phyloP scores from a whole-genome alignment of 2,888 invertebrate species.

The Galeruca laticollis region DNA sequence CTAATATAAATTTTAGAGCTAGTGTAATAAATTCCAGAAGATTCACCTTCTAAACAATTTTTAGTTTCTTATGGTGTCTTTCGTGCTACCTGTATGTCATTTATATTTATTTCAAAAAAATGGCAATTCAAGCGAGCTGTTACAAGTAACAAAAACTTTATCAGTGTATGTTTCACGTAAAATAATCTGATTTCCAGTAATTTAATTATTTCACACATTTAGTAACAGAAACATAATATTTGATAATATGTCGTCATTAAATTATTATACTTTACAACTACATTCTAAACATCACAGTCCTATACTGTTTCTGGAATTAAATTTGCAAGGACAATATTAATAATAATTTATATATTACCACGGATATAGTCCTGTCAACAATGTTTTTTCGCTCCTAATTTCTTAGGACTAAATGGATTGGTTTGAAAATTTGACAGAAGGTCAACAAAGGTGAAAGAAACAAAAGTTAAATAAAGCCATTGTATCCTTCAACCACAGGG shows the following conservation, averaged over 20 bases:
- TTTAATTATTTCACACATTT: background rate
- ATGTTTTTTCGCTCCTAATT: no score
- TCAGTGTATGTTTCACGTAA: background rate
- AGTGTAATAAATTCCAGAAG: background rate
- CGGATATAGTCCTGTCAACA: no score
- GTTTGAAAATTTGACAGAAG: no score
- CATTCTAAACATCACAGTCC: slow-evolving; percentile 40
- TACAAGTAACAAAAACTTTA: background rate
- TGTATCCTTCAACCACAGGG: no score
- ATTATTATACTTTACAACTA: slow-evolving; percentile 3
- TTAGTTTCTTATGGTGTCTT: background rate
- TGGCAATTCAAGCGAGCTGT: background rate
- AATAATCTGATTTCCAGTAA: background rate
- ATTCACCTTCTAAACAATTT: background rate
- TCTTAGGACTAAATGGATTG: no score
- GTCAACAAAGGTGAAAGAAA: no score
- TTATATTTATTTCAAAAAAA: background rate
- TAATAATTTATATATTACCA: background rate
- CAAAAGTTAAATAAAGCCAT: no score
- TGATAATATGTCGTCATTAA: slow-evolving; percentile 3
- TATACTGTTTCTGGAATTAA: slow-evolving; percentile 19
- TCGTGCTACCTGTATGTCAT: background rate
- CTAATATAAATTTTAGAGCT: background rate
- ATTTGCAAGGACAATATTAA: slow-evolving; percentile 9
- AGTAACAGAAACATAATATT: background rate